Conservation (phyloP, 2,113 vertebrate species). For the Strix aluco region DNA sequence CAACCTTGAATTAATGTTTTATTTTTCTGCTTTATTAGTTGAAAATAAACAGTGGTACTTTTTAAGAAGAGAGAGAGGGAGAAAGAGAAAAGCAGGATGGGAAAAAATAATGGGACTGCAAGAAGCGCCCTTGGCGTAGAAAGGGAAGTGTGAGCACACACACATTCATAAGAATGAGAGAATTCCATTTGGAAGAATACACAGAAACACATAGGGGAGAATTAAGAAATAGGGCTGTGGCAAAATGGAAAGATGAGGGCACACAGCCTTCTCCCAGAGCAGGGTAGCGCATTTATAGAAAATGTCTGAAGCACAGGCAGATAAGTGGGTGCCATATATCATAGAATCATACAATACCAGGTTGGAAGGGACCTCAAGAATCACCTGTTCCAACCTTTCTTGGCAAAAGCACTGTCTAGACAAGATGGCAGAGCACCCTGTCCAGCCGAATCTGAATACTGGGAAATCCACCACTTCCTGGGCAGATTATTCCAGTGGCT, state of each 20-base stretch:
- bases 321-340: not conserved
- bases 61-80: not conserved
- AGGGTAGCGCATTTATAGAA: not conserved
- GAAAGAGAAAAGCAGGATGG: not conserved
- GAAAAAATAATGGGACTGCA: not conserved
- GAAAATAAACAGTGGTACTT: not conserved
- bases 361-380: no score
- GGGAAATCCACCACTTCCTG: no score
- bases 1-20: not conserved
- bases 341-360: no score
- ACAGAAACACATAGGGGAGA: not conserved
- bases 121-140: not conserved
- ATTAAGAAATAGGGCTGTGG: not conserved
- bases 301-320: not conserved
- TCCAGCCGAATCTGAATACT: no score
- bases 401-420: no score
- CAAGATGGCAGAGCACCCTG: no score
- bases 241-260: not conserved
- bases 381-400: no score
- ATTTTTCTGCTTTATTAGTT: not conserved
- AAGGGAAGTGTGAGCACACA: not conserved
- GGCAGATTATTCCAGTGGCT: no score
- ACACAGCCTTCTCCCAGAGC: not conserved
- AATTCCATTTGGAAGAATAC: not conserved
- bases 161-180: not conserved